Evolutionary conservation across 2,888 invertebrate species (phyloP), one percentile per base, ranked within the genome.

Genomic region (Baccha elongata): DNA sequence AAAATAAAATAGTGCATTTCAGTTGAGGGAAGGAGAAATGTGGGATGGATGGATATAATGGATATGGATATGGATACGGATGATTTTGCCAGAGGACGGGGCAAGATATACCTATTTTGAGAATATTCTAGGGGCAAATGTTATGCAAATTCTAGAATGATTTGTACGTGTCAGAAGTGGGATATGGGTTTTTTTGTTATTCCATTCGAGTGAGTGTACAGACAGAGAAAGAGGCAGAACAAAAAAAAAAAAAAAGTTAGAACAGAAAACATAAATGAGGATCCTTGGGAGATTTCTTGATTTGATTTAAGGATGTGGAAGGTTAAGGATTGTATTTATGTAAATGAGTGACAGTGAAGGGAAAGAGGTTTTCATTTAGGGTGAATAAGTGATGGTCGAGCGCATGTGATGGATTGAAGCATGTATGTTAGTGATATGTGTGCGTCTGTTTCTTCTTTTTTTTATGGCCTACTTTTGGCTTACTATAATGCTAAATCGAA

Each of bases 111-210:
- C 17, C 29, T 44, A 42, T 53, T 58, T 72, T 67, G 32, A 55
- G 72, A 62, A 64, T 64, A 17, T 76, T 62, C 48, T 53, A 62
- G 40, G 72, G 67, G 37, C 53, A 73, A 72, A 83, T 72, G 83
- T 76, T 83, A 78, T 76, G 83, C 78, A 83, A 78, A 83, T 78
- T 72, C 72, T 73, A 21, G 68, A 83, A 83, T 83, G 78, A 83
- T 83, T 83, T 78, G 78, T 78, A 83, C 83, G 78, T 83, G 78
- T 73, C 73, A 62, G 72, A 52, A 68, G 37, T 62, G 62, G 48
- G 72, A 72, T 55, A 40, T 58, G 23, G 11, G 17, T 37, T 35
- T 11, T 21, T 21, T 5, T 21, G 10, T 42, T 50, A 23, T 10
- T 23, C 23, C 23, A 32, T 3, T 10, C 13, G 32, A 19, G 6